These are phyloP conservation scores for Polietes domitor DNA, from an alignment of 2,888 invertebrate genomes.

Conservation along the genomic window DNA sequence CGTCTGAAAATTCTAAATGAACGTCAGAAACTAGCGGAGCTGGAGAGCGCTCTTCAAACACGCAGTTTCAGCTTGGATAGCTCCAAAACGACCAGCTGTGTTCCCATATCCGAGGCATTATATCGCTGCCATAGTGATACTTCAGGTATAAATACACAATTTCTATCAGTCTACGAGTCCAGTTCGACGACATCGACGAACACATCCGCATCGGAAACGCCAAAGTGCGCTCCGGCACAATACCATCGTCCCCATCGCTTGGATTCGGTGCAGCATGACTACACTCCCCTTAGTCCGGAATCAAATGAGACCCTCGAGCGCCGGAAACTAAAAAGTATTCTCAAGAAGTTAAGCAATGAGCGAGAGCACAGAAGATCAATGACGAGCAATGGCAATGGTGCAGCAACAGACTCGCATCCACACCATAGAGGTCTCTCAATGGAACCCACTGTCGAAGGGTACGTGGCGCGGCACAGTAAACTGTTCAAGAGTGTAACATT, in stretches of 20 bases:
- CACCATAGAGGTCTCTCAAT: slow-evolving; percentile 87
- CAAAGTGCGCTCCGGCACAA: slow-evolving; percentile 60
- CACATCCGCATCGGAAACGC: slow-evolving; percentile 73
- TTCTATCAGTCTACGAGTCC: slow-evolving; percentile 80
- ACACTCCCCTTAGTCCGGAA: slow-evolving; percentile 83
- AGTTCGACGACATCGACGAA: slow-evolving; percentile 81
- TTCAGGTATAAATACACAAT: slow-evolving; percentile 84
- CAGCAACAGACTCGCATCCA: slow-evolving; percentile 66
- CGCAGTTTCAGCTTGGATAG: slow-evolving; percentile 91
- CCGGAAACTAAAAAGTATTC: slow-evolving; percentile 90
- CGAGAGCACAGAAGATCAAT: slow-evolving; percentile 48
- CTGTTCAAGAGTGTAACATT: slow-evolving; percentile 94
- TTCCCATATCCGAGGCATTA: slow-evolving; percentile 82
- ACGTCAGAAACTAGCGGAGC: slow-evolving; percentile 91
- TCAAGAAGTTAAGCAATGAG: slow-evolving; percentile 91
- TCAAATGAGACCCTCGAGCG: slow-evolving; percentile 92
- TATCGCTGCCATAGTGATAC: slow-evolving; percentile 92
- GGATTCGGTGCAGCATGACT: slow-evolving; percentile 71
- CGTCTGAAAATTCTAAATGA: slow-evolving; percentile 94
- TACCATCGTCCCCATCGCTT: slow-evolving; percentile 64
- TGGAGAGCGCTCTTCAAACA: slow-evolving; percentile 88
- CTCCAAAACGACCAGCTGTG: slow-evolving; percentile 84
- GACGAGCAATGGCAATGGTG: slow-evolving; percentile 24
- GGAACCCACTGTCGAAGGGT: slow-evolving; percentile 93
- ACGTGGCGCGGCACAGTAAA: slow-evolving; percentile 93